A percentile compares a stretch with the other conserved stretches of the same genome.
Conservation (phyloP, 2,797 vertebrate species). For the Caiman crocodilus region DNA sequence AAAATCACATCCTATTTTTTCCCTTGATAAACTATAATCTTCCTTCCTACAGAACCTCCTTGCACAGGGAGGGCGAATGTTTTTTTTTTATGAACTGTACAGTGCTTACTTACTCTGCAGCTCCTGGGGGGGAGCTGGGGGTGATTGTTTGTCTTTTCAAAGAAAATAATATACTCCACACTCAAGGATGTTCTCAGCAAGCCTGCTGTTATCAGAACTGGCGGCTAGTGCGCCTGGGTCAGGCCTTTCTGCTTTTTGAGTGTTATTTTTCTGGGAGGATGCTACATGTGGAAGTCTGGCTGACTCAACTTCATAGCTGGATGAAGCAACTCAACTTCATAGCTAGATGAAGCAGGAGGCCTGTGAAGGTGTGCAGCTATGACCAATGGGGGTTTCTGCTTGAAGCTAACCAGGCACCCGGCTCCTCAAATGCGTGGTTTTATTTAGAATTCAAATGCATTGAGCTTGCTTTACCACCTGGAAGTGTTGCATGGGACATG, state of each 20-base stretch:
- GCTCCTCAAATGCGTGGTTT: not conserved
- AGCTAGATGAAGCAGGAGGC: accelerated
- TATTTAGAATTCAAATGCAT: not conserved
- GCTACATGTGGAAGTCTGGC: accelerated
- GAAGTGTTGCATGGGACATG: not conserved
- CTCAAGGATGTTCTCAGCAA: not conserved
- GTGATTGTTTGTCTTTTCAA: accelerated
- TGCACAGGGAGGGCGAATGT: accelerated
- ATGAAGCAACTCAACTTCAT: accelerated
- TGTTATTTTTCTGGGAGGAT: not conserved
- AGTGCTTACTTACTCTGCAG: accelerated
- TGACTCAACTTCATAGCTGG: accelerated
- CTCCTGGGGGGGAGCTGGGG: accelerated
- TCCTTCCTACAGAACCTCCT: not conserved
- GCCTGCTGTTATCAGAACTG: not conserved
- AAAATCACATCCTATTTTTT: not conserved
- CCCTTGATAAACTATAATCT: not conserved
- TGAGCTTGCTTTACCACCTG: not conserved
- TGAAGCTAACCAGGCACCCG: not conserved
- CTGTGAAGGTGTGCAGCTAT: not conserved
- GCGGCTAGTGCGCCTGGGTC: accelerated
- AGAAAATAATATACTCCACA: accelerated
- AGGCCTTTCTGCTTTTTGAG: not conserved
- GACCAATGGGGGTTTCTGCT: accelerated
- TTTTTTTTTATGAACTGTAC: not conserved